These are phyloP conservation scores for Girardinichthys multiradiatus DNA, from an alignment of 2,113 vertebrate species.

Conservation along the genomic window DNA sequence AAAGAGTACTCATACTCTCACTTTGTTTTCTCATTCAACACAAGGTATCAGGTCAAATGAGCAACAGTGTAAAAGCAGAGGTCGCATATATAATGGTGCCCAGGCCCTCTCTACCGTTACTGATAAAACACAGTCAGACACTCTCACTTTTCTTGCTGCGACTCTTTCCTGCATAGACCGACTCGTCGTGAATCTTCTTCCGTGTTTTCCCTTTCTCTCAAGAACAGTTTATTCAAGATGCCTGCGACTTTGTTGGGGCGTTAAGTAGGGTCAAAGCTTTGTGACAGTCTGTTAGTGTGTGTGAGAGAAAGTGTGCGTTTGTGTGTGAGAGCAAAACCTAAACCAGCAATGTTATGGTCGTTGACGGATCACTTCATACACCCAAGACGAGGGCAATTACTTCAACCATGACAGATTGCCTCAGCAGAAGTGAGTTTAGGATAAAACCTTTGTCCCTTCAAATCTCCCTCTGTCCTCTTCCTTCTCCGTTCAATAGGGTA, in stretches of 20 bases:
- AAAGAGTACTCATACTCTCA: slow-evolving; percentile 64
- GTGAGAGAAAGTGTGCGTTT: slow-evolving; percentile 22
- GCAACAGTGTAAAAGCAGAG: slow-evolving; percentile 52
- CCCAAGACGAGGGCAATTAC: slow-evolving; percentile 93
- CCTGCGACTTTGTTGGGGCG: slow-evolving; percentile 55
- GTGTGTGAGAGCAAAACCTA: slow-evolving; percentile 49
- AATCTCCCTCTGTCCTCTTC: slow-evolving; percentile 30
- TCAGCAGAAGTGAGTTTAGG: slow-evolving; percentile 94
- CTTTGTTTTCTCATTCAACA: slow-evolving; percentile 76
- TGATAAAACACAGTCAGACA: slow-evolving; percentile 65
- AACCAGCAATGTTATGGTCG: slow-evolving; percentile 87
- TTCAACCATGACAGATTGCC: slow-evolving; percentile 96
- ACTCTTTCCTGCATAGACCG: slow-evolving; percentile 25
- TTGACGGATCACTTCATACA: slow-evolving; percentile 98
- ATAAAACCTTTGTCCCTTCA: slow-evolving; percentile 83
- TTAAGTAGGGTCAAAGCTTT: slow-evolving; percentile 67
- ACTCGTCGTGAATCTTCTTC: slow-evolving; percentile 6
- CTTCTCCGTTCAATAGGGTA: slow-evolving; percentile 69
- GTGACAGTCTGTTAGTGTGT: slow-evolving; percentile 38
- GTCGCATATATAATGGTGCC: slow-evolving; percentile 64
- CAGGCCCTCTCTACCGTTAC: slow-evolving; percentile 58
- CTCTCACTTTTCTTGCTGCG: background rate
- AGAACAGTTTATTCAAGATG: slow-evolving; percentile 63
- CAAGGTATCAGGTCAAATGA: slow-evolving; percentile 43
- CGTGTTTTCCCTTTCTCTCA: slow-evolving; percentile 5